phyloP scores from a whole-genome alignment of 2,888 invertebrate species.

The Boloria selene region DNA sequence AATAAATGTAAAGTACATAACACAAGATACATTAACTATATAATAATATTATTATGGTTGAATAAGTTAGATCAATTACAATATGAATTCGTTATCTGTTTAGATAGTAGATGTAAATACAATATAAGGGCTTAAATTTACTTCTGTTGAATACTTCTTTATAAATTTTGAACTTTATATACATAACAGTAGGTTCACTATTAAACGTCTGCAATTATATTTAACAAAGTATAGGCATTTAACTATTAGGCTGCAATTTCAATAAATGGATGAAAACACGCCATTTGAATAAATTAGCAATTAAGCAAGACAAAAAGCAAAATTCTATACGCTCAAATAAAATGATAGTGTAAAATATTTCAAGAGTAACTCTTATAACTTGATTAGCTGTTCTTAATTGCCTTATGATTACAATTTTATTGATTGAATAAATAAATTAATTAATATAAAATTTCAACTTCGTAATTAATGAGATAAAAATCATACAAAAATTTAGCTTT shows the following conservation, averaged over 20 bases:
- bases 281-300: constrained; percentile 70
- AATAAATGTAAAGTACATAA: too few species aligned
- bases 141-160: not conserved
- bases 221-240: constrained; percentile 18
- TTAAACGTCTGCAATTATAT: not conserved
- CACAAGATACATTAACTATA: not conserved
- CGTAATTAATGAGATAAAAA: constrained; percentile 9
- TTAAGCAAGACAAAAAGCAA: constrained; percentile 40
- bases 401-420: constrained; percentile 12
- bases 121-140: constrained; percentile 7
- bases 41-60: constrained; percentile 6
- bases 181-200: not conserved
- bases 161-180: constrained; percentile 13
- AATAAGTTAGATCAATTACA: constrained; percentile 7
- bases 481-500: constrained; percentile 4
- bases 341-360: constrained; percentile 21
- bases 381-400: constrained; percentile 19
- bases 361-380: constrained; percentile 11
- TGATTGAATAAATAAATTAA: constrained; percentile 5
- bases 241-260: constrained; percentile 40
- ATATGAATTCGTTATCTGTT: constrained; percentile 9
- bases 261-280: constrained; percentile 45
- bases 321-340: constrained; percentile 28
- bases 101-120: not conserved
- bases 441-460: constrained; percentile 1